These are phyloP conservation scores for Drosophila prostipennis DNA, from an alignment of 2,888 invertebrate genomes.

Conservation along the genomic window DNA sequence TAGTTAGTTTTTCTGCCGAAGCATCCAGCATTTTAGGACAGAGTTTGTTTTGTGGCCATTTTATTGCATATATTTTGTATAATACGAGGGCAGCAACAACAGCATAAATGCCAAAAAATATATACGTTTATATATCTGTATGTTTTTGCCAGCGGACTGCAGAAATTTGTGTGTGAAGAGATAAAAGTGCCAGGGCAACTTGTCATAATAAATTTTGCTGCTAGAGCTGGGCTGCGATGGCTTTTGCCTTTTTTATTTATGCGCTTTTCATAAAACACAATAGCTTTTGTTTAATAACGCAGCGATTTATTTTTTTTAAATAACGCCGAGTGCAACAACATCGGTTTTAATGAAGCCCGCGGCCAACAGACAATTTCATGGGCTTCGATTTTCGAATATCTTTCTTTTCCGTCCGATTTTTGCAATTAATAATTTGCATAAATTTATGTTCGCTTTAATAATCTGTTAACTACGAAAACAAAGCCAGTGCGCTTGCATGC, in stretches of 20 bases:
- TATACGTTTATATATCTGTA: constrained; percentile 21
- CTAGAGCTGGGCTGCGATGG: constrained; percentile 61
- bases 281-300: constrained; percentile 76
- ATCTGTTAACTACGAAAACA: constrained; percentile 67
- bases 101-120: constrained; percentile 60
- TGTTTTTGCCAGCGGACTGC: constrained; percentile 49
- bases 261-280: constrained; percentile 78
- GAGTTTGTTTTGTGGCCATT: constrained; percentile 75
- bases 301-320: constrained; percentile 52
- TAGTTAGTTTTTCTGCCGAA: constrained; percentile 61
- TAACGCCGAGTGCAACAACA: constrained; percentile 39
- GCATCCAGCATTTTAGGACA: constrained; percentile 59
- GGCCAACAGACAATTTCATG: constrained; percentile 60
- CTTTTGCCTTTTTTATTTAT: constrained; percentile 77
- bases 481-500: constrained; percentile 29
- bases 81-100: constrained; percentile 56
- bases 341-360: constrained; percentile 61
- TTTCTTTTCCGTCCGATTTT: constrained; percentile 20
- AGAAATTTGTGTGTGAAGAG: constrained; percentile 80
- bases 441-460: constrained; percentile 71
- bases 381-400: constrained; percentile 56
- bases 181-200: constrained; percentile 83
- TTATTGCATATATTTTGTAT: constrained; percentile 62
- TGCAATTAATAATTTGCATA: constrained; percentile 70
- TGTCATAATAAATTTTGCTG: constrained; percentile 82